Evolutionary conservation across 2,113 vertebrate species (phyloP).

Genomic region (Labeo rohita): DNA sequence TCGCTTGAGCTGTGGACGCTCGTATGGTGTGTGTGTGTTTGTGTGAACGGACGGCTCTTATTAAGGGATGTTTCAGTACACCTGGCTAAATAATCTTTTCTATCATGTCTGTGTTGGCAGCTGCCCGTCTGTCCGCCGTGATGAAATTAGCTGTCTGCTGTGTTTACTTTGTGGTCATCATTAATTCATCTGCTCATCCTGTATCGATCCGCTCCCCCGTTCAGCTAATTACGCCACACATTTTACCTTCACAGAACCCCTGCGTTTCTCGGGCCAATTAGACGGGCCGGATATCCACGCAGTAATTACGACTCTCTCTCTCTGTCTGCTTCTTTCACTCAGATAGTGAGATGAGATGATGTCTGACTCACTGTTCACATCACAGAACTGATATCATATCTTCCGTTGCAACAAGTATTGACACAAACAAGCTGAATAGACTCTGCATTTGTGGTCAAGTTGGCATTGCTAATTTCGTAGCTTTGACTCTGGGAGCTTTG

Average conservation of each 20-base stretch:
- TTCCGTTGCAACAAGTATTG: not conserved
- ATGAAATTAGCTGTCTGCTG: constrained; percentile 8
- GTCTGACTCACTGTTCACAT: constrained; percentile 5
- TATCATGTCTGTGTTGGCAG: constrained; percentile 10
- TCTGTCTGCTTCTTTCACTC: not conserved
- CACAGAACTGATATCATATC: not conserved
- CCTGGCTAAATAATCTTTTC: constrained; percentile 13
- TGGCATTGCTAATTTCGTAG: not conserved
- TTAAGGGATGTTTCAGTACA: not conserved
- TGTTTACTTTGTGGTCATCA: constrained; percentile 56
- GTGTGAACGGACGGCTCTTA: not conserved
- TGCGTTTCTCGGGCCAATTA: constrained; percentile 55
- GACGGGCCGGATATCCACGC: constrained; percentile 8
- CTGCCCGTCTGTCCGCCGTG: not conserved
- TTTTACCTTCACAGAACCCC: constrained; percentile 53
- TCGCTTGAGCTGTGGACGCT: constrained; percentile 22
- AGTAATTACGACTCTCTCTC: constrained; percentile 41
- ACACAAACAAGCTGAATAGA: not conserved
- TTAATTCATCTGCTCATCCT: constrained; percentile 58
- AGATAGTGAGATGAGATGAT: not conserved
- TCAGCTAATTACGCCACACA: constrained; percentile 51
- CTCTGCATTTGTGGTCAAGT: not conserved
- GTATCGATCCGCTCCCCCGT: constrained; percentile 56
- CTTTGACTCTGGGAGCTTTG: not conserved
- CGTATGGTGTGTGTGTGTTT: constrained; percentile 4